Evolutionary conservation across 1,140 invertebrate genomes (phyloP).

Genomic region (Macrostomum lignano): DNA sequence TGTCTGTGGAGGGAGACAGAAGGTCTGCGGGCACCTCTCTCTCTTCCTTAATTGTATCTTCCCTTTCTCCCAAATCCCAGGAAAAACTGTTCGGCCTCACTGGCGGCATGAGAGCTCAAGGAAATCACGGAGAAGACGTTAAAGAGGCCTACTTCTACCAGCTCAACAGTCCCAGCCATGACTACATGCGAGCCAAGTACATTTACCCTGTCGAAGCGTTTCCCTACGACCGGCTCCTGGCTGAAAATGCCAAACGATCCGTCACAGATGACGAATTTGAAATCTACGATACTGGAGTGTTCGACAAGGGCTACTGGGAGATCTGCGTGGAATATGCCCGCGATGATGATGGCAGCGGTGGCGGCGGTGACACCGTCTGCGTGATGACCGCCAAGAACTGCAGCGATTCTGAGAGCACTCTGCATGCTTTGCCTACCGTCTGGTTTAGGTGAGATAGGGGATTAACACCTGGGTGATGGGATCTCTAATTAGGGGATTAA

Average conservation of each 20-base stretch:
- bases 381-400: conserved; percentile 21
- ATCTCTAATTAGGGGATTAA: too few relatives aligned
- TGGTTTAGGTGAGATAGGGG: conserved; percentile 25
- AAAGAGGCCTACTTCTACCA: conserved; percentile 30
- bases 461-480: too few relatives aligned
- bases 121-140: too few relatives aligned
- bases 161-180: conserved; percentile 23
- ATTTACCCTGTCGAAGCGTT: conserved; percentile 25
- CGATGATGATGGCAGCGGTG: too few relatives aligned
- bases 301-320: conserved; percentile 26
- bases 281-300: conserved; percentile 23
- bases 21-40: too few relatives aligned
- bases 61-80: too few relatives aligned
- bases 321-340: conserved; percentile 24
- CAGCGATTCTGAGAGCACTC: conserved; percentile 11
- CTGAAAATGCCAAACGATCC: conserved; percentile 13
- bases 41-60: too few relatives aligned
- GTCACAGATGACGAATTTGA: conserved; percentile 21
- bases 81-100: too few relatives aligned
- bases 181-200: conserved; percentile 27
- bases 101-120: too few relatives aligned
- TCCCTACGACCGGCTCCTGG: conserved; percentile 18
- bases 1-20: too few relatives aligned
- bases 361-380: conserved; percentile 18
- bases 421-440: conserved; percentile 22